Base-by-base conservation (phyloP, 2,797 vertebrate genomes). In the Chloroceryle amazona region DNA sequence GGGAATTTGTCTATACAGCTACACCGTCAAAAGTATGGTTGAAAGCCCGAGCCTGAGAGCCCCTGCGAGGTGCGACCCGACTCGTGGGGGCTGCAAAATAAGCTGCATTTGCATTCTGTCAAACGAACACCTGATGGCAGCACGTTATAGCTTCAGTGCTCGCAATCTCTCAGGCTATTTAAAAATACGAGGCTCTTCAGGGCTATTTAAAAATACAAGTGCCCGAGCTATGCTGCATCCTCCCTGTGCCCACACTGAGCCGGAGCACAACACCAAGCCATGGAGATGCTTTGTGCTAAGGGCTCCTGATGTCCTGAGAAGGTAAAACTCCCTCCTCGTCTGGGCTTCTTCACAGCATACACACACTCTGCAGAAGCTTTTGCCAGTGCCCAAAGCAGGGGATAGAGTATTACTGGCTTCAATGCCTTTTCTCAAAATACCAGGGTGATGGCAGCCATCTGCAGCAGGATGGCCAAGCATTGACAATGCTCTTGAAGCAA, bases 51-150 rank as follows among this genome's bases (percentile, higher is more conserved):
- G 44, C 13, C 3, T 5, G 12, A 9, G 19, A 29, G 18, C 6
- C 66, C 20, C 14, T 9, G 39, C 11, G 6, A 54, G 37, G 41
- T 10, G 25, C 7, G 1, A 26, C 67, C 7, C 1, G 10, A 7
- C 31, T 16, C 4, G 2, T 2, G 44, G 54, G 35, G 42, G 49
- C 51, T 37, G 73, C 67, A 1, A 5, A 7, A 21, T 46, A 20
- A 52, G 37, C 25, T 10, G 49, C 44, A 10, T 97, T 91, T 97
- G 97, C 96, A 98, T 98, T 98, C 98, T 98, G 81, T 41, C 54
- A 51, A 97, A 92, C 46, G 95, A 78, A 97, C 98, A 98, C 98
- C 97, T 74, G 98, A 97, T 97, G 98, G 98, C 98, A 98, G 98
- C 98, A 98, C 96, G 95, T 91, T 96, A 96, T 95, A 98, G 96